These are phyloP conservation scores for Streptopelia turtur DNA, from an alignment of 2,797 vertebrate genomes.

Conservation along the genomic window DNA sequence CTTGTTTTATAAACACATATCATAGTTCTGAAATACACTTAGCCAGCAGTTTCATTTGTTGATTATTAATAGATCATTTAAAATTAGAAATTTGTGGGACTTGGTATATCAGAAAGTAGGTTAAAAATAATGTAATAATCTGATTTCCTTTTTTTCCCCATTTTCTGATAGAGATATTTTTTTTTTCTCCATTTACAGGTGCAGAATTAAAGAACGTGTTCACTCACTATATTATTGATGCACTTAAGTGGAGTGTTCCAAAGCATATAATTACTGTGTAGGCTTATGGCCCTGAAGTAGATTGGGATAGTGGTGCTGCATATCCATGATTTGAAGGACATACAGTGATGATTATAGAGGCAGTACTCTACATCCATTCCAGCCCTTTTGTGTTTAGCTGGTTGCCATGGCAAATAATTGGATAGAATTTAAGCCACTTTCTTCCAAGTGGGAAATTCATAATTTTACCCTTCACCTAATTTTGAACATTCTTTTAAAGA, in stretches of 20 bases:
- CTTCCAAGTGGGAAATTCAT: conserved; percentile 90
- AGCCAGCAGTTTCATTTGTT: background rate
- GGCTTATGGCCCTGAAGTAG: conserved; percentile 92
- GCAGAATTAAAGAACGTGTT: conserved; percentile 87
- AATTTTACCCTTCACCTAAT: conserved; percentile 87
- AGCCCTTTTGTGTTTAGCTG: conserved; percentile 89
- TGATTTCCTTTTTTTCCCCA: conserved; percentile 58
- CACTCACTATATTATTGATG: conserved; percentile 91
- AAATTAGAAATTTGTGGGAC: conserved; percentile 31
- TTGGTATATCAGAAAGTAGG: conserved; percentile 57
- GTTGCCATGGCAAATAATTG: conserved; percentile 96
- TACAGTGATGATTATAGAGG: conserved; percentile 87
- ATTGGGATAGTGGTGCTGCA: conserved; percentile 86
- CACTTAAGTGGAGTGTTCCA: conserved; percentile 92
- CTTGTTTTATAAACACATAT: background rate
- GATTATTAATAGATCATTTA: conserved; percentile 62
- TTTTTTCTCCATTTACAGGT: conserved; percentile 82
- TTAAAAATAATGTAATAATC: conserved; percentile 69
- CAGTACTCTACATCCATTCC: conserved; percentile 85
- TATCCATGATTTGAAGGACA: conserved; percentile 90
- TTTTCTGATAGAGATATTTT: conserved; percentile 74
- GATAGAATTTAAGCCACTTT: conserved; percentile 94
- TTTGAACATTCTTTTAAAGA: conserved; percentile 86
- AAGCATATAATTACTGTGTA: conserved; percentile 90
- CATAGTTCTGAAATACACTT: background rate